Evolutionary conservation across 2,113 vertebrate genomes (phyloP).

Genomic region (Colius striatus): DNA sequence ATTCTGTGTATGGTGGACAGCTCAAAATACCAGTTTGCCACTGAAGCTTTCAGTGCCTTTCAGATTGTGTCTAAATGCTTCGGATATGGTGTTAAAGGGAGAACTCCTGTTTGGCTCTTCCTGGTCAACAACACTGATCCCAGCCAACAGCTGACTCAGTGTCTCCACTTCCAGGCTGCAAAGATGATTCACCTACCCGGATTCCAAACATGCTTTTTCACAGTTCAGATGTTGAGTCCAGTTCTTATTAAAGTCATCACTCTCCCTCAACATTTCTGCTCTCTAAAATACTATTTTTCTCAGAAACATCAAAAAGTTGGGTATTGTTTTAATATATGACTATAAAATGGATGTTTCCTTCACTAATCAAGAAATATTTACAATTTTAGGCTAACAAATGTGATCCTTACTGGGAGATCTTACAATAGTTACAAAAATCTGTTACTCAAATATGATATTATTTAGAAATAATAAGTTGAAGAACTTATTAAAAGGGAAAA

Average conservation of each 20-base stretch:
- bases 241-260: not conserved
- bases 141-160: slow-evolving; percentile 30
- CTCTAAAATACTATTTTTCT: not conserved
- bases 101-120: not conserved
- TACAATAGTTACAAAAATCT: not conserved
- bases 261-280: not conserved
- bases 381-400: not conserved
- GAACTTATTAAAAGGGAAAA: not conserved
- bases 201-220: not conserved
- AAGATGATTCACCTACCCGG: not conserved
- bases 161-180: not conserved
- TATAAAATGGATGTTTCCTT: not conserved
- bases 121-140: not conserved
- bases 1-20: not conserved
- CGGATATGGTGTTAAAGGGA: not conserved
- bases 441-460: not conserved
- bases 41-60: not conserved
- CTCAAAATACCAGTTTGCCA: not conserved
- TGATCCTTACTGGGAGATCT: not conserved
- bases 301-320: not conserved
- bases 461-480: not conserved
- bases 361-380: not conserved
- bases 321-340: not conserved
- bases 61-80: not conserved
- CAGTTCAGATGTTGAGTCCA: not conserved